Evolutionary conservation across 1,140 invertebrate species (phyloP).

Genomic region (Oreohelix idahoensis): DNA sequence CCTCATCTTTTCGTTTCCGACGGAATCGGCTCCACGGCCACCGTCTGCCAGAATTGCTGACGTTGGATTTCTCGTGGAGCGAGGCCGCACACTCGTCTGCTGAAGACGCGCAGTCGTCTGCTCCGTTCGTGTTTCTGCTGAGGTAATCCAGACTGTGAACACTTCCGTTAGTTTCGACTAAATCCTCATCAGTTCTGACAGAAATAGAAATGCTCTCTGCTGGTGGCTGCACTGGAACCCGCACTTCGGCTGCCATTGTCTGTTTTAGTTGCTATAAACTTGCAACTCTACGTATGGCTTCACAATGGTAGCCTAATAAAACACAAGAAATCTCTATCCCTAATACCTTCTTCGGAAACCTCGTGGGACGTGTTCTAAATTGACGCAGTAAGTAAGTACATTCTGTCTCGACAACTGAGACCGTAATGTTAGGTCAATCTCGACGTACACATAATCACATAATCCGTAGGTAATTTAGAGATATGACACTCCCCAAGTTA

Average conservation of each 20-base stretch:
- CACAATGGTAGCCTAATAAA: too few species aligned
- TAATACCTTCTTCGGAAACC: too few species aligned
- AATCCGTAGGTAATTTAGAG: too few species aligned
- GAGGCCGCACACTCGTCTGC: background rate
- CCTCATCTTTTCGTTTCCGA: slow-evolving; percentile 2
- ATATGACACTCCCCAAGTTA: too few species aligned
- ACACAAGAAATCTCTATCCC: too few species aligned
- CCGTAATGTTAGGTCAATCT: too few species aligned
- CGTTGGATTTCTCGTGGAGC: background rate
- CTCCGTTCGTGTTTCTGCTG: background rate
- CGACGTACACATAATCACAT: too few species aligned
- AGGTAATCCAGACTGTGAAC: background rate
- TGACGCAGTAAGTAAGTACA: too few species aligned
- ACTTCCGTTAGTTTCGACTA: background rate
- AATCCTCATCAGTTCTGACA: background rate
- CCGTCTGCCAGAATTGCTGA: background rate
- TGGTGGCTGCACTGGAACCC: background rate
- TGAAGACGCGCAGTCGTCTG: background rate
- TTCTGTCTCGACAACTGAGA: too few species aligned
- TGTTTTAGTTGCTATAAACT: background rate
- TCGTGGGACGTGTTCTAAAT: too few species aligned
- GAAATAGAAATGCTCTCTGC: background rate
- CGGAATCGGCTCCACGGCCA: slow-evolving; percentile 5
- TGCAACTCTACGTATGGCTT: too few species aligned
- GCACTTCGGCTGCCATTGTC: background rate